A percentile compares a stretch with the other conserved stretches of the same genome.
These are phyloP conservation scores for Thalassoma bifasciatum DNA, from an alignment of 2,113 vertebrate species.

Conservation along the genomic window DNA sequence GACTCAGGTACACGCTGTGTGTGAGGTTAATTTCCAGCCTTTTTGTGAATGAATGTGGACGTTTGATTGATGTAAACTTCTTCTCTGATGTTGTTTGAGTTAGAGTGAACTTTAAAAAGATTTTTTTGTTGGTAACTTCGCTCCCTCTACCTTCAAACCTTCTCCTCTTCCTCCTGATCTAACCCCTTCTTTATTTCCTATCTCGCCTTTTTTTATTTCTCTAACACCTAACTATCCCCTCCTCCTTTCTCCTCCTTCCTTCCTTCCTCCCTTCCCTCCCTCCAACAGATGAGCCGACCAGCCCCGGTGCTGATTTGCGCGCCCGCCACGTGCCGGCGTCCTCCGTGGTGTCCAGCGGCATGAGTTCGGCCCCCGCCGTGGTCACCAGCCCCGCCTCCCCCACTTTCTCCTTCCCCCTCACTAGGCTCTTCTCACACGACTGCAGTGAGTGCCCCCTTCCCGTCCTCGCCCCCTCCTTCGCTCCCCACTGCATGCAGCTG, in stretches of 20 bases:
- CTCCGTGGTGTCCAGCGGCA: conserved; percentile 95
- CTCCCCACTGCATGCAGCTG: conserved; percentile 66
- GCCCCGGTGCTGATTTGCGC: conserved; percentile 94
- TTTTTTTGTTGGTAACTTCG: conserved; percentile 27
- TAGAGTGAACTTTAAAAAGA: not conserved
- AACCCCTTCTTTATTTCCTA: conserved; percentile 39
- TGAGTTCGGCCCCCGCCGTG: conserved; percentile 90
- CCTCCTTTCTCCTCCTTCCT: not conserved
- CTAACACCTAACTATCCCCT: conserved; percentile 62
- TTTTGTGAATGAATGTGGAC: not conserved
- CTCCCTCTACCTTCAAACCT: conserved; percentile 26
- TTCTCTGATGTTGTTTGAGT: not conserved
- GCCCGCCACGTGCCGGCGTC: conserved; percentile 96
- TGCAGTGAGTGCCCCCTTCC: conserved; percentile 90
- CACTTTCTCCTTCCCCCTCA: conserved; percentile 91
- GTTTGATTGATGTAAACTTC: not conserved
- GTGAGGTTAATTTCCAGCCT: not conserved
- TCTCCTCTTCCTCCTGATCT: conserved; percentile 42
- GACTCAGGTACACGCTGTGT: conserved; percentile 70
- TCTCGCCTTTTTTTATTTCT: conserved; percentile 37
- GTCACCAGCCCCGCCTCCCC: conserved; percentile 90
- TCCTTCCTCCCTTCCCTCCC: conserved; percentile 18
- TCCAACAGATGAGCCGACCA: conserved; percentile 93
- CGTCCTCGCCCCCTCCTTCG: not conserved
- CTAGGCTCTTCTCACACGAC: conserved; percentile 95